Conservation (phyloP, 2,797 vertebrate genomes). For the Heliangelus exortis region DNA sequence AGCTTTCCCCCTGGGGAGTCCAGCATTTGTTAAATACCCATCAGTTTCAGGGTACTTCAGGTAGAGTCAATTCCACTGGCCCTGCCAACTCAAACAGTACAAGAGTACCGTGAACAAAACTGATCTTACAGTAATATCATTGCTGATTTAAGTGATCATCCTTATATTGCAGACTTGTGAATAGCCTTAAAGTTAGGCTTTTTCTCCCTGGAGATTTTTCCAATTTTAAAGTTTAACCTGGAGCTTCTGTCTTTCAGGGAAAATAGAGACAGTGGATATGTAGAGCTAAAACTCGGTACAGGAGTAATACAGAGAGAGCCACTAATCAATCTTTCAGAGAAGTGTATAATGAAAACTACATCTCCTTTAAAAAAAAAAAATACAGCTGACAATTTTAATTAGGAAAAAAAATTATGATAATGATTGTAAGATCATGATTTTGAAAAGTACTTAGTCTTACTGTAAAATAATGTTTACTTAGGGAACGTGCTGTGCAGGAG, state of each 20-base stretch:
- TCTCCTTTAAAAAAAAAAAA: not conserved
- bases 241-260: not conserved
- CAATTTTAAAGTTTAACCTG: not conserved
- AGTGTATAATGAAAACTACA: not conserved
- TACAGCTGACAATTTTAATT: not conserved
- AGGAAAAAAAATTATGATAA: not conserved
- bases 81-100: not conserved
- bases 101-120: not conserved
- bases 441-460: not conserved
- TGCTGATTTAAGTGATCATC: not conserved
- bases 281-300: not conserved
- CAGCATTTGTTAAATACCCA: not conserved
- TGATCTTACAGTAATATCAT: not conserved
- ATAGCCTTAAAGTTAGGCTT: not conserved
- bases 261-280: not conserved
- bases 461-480: conserved; percentile 50
- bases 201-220: not conserved
- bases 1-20: not conserved
- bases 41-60: not conserved
- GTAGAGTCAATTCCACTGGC: not conserved
- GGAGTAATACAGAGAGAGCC: not conserved
- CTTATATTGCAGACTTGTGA: not conserved
- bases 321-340: not conserved
- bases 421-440: not conserved
- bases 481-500: conserved; percentile 80